Conservation (phyloP, 2,113 vertebrate species). For the Pterocles burchelli region DNA sequence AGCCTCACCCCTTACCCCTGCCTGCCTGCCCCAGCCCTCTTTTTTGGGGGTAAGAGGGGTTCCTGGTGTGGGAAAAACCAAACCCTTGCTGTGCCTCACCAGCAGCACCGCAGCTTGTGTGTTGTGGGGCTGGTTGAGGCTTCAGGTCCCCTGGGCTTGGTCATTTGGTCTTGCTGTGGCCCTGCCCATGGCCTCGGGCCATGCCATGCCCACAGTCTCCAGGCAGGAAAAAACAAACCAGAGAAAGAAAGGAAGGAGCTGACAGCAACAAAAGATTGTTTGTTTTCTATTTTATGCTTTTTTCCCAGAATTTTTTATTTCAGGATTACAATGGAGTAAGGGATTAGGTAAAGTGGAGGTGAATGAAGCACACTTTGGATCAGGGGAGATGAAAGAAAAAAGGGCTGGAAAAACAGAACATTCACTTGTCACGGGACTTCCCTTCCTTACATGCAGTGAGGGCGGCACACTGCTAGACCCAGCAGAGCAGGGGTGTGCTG, state of each 20-base stretch:
- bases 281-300: background rate
- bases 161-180: rapidly evolving
- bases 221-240: background rate
- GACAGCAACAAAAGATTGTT: background rate
- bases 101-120: rapidly evolving
- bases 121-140: background rate
- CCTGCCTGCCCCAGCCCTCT: background rate
- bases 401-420: background rate
- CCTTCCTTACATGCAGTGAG: background rate
- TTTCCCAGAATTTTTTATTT: background rate
- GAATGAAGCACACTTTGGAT: background rate
- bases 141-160: background rate
- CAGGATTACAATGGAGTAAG: background rate
- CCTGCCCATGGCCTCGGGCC: background rate
- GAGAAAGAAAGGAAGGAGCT: background rate
- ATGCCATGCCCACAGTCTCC: background rate
- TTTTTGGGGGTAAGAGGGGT: background rate
- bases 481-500: background rate
- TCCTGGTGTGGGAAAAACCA: background rate
- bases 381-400: background rate
- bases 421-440: background rate
- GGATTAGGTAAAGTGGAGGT: background rate
- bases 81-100: background rate
- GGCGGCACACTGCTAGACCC: background rate
- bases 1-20: background rate